Evolutionary conservation across 2,888 invertebrate genomes (phyloP), one percentile per base, ranked within the genome.

Genomic region (Volucella zonaria): DNA sequence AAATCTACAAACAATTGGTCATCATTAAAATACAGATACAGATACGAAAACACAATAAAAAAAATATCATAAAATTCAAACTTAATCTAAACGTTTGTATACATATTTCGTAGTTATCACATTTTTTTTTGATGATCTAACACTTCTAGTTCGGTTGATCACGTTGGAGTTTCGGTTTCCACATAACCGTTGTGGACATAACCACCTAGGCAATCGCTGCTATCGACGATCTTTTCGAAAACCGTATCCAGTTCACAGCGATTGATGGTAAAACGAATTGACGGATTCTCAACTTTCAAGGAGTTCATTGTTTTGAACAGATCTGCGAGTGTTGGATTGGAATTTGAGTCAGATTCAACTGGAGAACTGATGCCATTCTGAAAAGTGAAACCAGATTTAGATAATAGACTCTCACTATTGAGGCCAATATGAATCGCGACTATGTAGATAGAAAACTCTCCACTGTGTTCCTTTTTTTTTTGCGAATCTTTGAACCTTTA

Each of bases 201-300:
- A 43, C 91, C 91, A 1, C 89, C 86, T 0, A 66, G 54, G 9
- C 54, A 56, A 40, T 89, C 89, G 71, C 87, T 89, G 23, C 80
- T 89, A 64, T 91, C 91, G 38, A 92, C 86, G 59, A 92, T 90
- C 54, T 90, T 89, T 86, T 92, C 92, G 47, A 92, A 91, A n/a
- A 91, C 89, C 2, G 90, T 89, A 87, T 92, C 92, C 51, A 92
- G 88, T 31, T 90, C 90, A 59, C 92, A 92, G 45, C 90, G 90
- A 43, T 88, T 90, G 31, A 92, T 88, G 6, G 91, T 89, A 62
- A 89, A 91, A 10, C 89, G 89, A 8, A 89, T 87, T 8, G 88
- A 80, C 4, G 86, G 51, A 59, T 88, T 87, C 61, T 88, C 87
- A 14, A 86, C 61, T 2, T 88, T 87, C 2, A 90, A 86, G 9